Evolutionary conservation across 2,888 invertebrate species (phyloP), one percentile per base, ranked within the genome.

Genomic region (Liopterus haemorrhoidalis): DNA sequence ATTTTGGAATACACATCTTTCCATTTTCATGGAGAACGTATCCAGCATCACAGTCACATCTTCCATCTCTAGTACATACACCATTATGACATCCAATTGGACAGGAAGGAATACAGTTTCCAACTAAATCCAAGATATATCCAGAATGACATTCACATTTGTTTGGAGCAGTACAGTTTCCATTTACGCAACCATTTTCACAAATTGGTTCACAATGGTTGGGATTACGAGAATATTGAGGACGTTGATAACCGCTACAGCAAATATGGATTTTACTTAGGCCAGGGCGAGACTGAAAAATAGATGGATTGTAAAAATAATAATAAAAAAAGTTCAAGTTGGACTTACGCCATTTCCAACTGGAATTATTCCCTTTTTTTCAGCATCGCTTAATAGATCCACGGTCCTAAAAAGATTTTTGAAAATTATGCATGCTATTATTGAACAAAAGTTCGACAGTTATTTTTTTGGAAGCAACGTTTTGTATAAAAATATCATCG

Each of bases 61-160:
- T 71, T 1, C 73, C 72, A 33, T 75, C 71, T 0, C 73, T 67
- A 49, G 76, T 69, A 51, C 83, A 84, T 2, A 72, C 69, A 0
- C 83, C 83, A 50, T 83, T 76, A 49, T 78, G 72, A 54, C 83
- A 84, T 1, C 79, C 78, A 14, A 79, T 74, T 0, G 82, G 82
- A 46, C 83, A 84, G 0, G 80, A 79, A 2, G 81, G 71, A 0
- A 81, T 68, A 52, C 83, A 84, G 45, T 70, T 63, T 2, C 68
- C 72, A 5, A 60, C 72, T 11, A 67, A 55, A 51, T 76, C 76
- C 55, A 70, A 72, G 18, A 78, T 72, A 55, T 75, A 79, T 31
- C 79, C 81, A 5, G 74, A 69, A 55, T 71, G 74, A 61, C 83
- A 81, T 5, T 68, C 69, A 69, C 85, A 87, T 0, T 71, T 70